Base-by-base conservation (phyloP, 30 jellyfish, hydroid and myxozoan species). In the Turritopsis rubra region DNA sequence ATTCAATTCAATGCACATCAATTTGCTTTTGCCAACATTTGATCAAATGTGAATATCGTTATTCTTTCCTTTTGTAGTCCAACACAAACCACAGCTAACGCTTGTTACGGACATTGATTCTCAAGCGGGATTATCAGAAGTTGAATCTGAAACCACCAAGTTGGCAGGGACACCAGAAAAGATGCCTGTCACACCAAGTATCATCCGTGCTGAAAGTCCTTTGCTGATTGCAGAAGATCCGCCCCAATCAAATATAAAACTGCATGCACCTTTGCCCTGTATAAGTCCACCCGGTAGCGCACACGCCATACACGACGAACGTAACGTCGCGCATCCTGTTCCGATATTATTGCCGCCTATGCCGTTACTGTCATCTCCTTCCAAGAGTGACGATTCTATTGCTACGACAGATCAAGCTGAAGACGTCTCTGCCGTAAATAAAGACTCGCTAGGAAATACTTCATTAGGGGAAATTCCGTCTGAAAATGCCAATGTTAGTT, bases 271-370 rank as follows among this genome's bases (percentile, higher is more conserved):
- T 71, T 52, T 82, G 1, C 88, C 88, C 4, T 21, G 28, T 18
- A 26, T 82, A 18, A 82, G 88, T 71, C 88, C 88, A 1, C 88
- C 88, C 23, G 88, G 88, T 7, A 82, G 88, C 30, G 88, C 65
- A 20, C 88, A 82, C 16, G 83, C 88, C 28, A 31, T 82, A 68
- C 75, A 70, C 20, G 88, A 82, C 25, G 65, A 80, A 19, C 52
- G 68, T n/a, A 28, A 21, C 26, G 77, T 17, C 30, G 53, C 53
- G 24, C 88, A 82, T 25, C 88, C 88, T 21, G 85, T 82, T 18
- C 85, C 88, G 7, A 31, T 82, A 28, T 71, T 82, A 22, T 29
- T 82, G 28, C 88, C 88, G 25, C 81, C 87, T 16, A 80, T 52
- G 66, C 84, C 87, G 9, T 41, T 28, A 0, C 30, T 80, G 26